Base-by-base conservation (phyloP, 2,888 invertebrate species). In the Pocota personata region DNA sequence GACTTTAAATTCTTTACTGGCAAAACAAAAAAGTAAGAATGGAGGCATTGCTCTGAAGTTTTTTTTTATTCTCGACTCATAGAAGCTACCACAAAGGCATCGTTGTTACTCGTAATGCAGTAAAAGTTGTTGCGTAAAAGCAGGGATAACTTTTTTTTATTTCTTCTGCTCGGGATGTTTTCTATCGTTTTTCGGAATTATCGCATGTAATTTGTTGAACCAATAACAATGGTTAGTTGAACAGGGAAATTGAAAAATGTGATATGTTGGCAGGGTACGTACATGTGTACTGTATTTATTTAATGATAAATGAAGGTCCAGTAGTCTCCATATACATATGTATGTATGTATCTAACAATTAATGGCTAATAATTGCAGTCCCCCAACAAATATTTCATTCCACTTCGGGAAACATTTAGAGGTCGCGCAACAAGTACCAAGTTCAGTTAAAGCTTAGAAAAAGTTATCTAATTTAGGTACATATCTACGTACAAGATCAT, bases 221-320 rank as follows among this genome's bases (percentile, higher is more conserved):
- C 58, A 43, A 58, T 57, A 43, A 71, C 21, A 57, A 46, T 43
- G 19, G 24, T 27, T 32, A 57, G 57, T 46, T 19, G 43, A n/a
- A 21, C 32, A 35, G 14, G 8, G n/a, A 50, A 48, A 66, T 21
- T 35, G 14, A 27, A 64, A 32, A 48, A 50, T 48, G 16, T 55
- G 7, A 52, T 52, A 14, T 30, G 52, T 7, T 6, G 10, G 3
- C 21, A 10, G 27, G 3, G 14, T 24, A 8, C 7, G 14, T 4
- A 30, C 50, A 48, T 12, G 10, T 21, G 16, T 55, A 55, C 30
- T 30, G 14, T 16, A 55, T n/a, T n/a, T 16, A 55, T n/a, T n/a
- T 52, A 30, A 30, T 14, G 14, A n/a, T n/a, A 27, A 40, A 14
- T 14, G 2, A 40, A 14, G 1, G 32, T 2, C 7, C 7, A 7